These are phyloP conservation scores for Platichthys flesus DNA, from an alignment of 2,113 vertebrate genomes.

Conservation along the genomic window DNA sequence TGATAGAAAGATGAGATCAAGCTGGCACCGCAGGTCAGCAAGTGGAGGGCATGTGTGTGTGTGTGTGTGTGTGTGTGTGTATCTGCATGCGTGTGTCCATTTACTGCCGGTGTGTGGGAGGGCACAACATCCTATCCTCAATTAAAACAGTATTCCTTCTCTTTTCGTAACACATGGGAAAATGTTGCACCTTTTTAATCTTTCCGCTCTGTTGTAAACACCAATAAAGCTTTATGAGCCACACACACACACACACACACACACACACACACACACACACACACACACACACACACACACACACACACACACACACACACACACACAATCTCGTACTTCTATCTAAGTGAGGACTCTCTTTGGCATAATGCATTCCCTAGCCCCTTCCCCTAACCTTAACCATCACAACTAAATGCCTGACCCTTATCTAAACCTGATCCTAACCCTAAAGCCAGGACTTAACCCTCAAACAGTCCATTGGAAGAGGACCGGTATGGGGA, in stretches of 20 bases:
- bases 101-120: slow-evolving; percentile 18
- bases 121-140: slow-evolving; percentile 26
- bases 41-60: slow-evolving; percentile 57
- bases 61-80: slow-evolving; percentile 50
- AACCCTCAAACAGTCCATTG: no score
- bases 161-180: slow-evolving; percentile 54
- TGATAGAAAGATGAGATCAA: slow-evolving; percentile 71
- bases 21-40: slow-evolving; percentile 49
- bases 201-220: slow-evolving; percentile 20
- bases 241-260: slow-evolving; percentile 34
- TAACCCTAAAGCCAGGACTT: no score
- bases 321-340: neutral
- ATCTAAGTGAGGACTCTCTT: no score
- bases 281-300: slow-evolving; percentile 43
- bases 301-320: slow-evolving; percentile 33
- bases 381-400: no score
- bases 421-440: no score
- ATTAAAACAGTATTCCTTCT: slow-evolving; percentile 52
- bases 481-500: no score
- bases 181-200: slow-evolving; percentile 30
- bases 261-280: no score
- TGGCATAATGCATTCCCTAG: no score
- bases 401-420: no score
- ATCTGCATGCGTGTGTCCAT: neutral
- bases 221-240: slow-evolving; percentile 6